Conservation (phyloP, 2,888 invertebrate species). For the Itoplectis maculator region DNA sequence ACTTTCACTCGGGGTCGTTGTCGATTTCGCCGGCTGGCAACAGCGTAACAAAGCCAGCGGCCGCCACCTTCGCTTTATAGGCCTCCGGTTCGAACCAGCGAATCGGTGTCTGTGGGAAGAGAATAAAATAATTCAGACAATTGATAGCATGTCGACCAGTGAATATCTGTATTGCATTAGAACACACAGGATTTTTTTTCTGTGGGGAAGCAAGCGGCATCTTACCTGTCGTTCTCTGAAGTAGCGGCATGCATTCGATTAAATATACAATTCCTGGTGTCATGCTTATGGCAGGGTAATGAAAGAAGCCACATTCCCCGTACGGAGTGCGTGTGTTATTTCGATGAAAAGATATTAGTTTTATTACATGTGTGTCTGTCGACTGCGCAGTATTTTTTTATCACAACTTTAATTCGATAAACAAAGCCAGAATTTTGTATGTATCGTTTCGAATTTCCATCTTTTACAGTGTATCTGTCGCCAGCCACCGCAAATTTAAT, state of each 20-base stretch:
- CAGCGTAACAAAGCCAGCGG: slow-evolving; percentile 81
- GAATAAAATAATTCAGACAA: slow-evolving; percentile 29
- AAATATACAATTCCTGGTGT: slow-evolving; percentile 39
- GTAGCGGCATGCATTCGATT: slow-evolving; percentile 60
- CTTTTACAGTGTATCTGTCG: too few species aligned
- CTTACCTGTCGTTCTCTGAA: slow-evolving; percentile 57
- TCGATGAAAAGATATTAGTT: slow-evolving; percentile 55
- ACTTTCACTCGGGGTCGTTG: slow-evolving; percentile 79
- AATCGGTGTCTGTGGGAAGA: slow-evolving; percentile 81
- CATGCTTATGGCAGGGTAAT: slow-evolving; percentile 50
- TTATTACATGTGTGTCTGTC: slow-evolving; percentile 54
- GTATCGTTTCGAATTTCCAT: too few species aligned
- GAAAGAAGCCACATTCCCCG: slow-evolving; percentile 38
- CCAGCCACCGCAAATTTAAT: too few species aligned
- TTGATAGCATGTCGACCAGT: background rate
- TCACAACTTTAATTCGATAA: too few species aligned
- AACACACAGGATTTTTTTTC: slow-evolving; percentile 18
- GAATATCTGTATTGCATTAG: background rate
- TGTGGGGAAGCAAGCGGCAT: slow-evolving; percentile 27
- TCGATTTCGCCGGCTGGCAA: slow-evolving; percentile 80
- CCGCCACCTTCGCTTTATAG: slow-evolving; percentile 82
- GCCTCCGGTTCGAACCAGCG: slow-evolving; percentile 84
- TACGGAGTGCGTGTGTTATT: slow-evolving; percentile 49
- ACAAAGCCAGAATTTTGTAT: too few species aligned
- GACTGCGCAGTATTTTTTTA: slow-evolving; percentile 21